A percentile compares a stretch with the other conserved stretches of the same genome.
Evolutionary conservation across 1,140 invertebrate species (phyloP).

Genomic region (Anastatus disparis): DNA sequence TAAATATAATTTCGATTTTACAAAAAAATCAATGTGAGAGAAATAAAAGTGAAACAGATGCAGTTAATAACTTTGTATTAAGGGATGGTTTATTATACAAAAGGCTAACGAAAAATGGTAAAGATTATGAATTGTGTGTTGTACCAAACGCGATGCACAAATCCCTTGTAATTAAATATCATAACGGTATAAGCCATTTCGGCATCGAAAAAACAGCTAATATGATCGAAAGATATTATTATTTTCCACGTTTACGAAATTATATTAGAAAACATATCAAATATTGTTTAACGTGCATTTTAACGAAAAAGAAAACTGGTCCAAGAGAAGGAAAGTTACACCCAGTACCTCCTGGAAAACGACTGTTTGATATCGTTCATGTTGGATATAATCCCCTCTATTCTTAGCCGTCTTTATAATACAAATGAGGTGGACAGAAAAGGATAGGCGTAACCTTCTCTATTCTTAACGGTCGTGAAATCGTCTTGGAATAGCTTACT

Average conservation of each 20-base stretch:
- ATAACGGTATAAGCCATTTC: constrained; percentile 25
- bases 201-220: constrained; percentile 26
- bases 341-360: constrained; percentile 27
- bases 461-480: too few relatives aligned
- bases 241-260: constrained; percentile 29
- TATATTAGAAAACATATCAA: constrained; percentile 32
- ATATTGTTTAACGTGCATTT: constrained; percentile 37
- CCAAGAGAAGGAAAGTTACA: constrained; percentile 35
- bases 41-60: background rate
- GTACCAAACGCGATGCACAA: constrained; percentile 5
- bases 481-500: too few relatives aligned
- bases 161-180: constrained; percentile 18
- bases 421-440: too few relatives aligned
- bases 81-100: constrained; percentile 21
- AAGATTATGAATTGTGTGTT: background rate
- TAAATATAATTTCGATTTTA: constrained; percentile 18
- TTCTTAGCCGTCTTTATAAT: too few relatives aligned
- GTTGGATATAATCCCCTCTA: too few relatives aligned
- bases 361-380: constrained; percentile 21
- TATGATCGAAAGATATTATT: constrained; percentile 22
- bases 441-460: too few relatives aligned
- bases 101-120: background rate
- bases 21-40: background rate
- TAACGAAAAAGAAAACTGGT: constrained; percentile 36
- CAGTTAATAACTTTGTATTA: background rate